A percentile compares a stretch with the other conserved stretches of the same genome.
These are phyloP conservation scores for Epinotia demarniana DNA, from an alignment of 2,888 invertebrate species.

Conservation along the genomic window DNA sequence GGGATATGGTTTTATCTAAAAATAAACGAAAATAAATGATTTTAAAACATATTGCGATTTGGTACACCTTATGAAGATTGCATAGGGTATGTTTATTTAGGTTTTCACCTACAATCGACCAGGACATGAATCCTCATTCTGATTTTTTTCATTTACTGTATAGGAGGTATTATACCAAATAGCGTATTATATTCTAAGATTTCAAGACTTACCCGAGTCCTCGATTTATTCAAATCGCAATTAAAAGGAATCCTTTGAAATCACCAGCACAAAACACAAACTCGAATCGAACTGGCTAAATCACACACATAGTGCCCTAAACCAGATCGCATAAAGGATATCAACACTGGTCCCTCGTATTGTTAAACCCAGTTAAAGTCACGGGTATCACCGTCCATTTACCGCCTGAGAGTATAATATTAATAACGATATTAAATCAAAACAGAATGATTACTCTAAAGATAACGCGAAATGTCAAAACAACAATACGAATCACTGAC, in stretches of 20 bases:
- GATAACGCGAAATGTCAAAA: slow-evolving; percentile 42
- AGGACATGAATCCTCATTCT: not conserved
- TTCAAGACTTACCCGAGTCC: slow-evolving; percentile 28
- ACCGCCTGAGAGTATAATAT: slow-evolving; percentile 21
- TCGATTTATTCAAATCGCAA: slow-evolving; percentile 9
- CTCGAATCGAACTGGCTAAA: slow-evolving; percentile 27
- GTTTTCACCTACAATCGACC: too few relatives aligned
- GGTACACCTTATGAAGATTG: not conserved
- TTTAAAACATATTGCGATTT: too few relatives aligned
- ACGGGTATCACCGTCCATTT: not conserved
- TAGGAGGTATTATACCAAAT: not conserved
- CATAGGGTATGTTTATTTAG: not conserved
- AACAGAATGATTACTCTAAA: slow-evolving; percentile 38
- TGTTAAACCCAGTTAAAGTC: slow-evolving; percentile 8
- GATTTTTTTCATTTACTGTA: not conserved
- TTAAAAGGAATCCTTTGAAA: slow-evolving; percentile 26
- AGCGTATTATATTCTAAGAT: not conserved
- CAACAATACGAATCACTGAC: slow-evolving; percentile 44
- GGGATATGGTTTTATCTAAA: not conserved
- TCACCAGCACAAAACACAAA: slow-evolving; percentile 41
- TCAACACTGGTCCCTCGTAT: not conserved
- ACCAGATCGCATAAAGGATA: slow-evolving; percentile 34
- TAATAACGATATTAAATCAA: slow-evolving; percentile 38
- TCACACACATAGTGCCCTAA: slow-evolving; percentile 23
- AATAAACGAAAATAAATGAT: slow-evolving; percentile 6